Evolutionary conservation across 2,888 invertebrate genomes (phyloP).

Genomic region (Harpalus rubripes): DNA sequence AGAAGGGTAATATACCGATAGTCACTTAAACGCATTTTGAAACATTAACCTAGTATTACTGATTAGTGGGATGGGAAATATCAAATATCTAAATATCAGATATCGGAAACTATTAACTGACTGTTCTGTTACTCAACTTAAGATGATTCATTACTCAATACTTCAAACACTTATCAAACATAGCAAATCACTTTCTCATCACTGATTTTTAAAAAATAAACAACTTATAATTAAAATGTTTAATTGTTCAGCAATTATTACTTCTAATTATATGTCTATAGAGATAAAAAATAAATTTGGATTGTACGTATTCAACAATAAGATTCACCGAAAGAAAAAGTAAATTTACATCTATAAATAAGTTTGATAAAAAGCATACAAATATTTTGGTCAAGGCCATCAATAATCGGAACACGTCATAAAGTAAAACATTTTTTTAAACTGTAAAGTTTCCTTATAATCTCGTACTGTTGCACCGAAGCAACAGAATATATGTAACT

Average conservation of each 20-base stretch:
- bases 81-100: too few relatives aligned
- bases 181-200: background rate
- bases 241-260: background rate
- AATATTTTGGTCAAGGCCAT: slow-evolving; percentile 59
- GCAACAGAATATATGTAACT: background rate
- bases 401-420: slow-evolving; percentile 30
- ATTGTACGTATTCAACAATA: background rate
- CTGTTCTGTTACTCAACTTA: too few relatives aligned
- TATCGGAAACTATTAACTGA: background rate
- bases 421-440: slow-evolving; percentile 42
- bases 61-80: too few relatives aligned
- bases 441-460: slow-evolving; percentile 27
- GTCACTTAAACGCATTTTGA: too few relatives aligned
- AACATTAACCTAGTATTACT: too few relatives aligned
- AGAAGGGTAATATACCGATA: too few relatives aligned
- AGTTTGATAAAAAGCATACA: slow-evolving; percentile 50
- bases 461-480: slow-evolving; percentile 2
- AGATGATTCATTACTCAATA: background rate
- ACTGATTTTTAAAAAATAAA: background rate
- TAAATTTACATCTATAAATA: slow-evolving; percentile 52
- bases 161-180: background rate
- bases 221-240: background rate
- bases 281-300: background rate
- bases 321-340: slow-evolving; percentile 38
- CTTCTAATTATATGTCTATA: background rate